Base-by-base conservation (phyloP, 1,140 invertebrate species). In the Pseudachorutes palmiensis region DNA sequence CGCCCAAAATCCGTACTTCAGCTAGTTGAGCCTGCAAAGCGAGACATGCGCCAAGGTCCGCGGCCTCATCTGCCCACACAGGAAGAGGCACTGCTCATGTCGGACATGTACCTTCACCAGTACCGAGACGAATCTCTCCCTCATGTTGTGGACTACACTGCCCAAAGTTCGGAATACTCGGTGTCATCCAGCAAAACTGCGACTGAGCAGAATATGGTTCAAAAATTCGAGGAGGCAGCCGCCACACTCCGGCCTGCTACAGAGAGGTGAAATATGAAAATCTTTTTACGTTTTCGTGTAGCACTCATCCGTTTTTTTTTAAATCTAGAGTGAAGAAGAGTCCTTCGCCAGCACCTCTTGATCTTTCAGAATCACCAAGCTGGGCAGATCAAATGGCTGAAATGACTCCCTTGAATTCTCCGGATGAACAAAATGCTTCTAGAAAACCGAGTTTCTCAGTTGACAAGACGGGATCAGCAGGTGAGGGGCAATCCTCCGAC, bases 1-100 rank as follows among this genome's bases (percentile, higher is more conserved):
- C 75, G 83, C 66, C 82, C 82, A 19, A 84, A 83, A 72, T 79
- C 80, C 22, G 83, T 83, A 9, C 83, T 85, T 72, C 83, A 84
- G 28, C 84, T 85, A 66, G 77, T 85, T 29, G 82, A 83, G 45
- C 83, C 83, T 1, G 82, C 83, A 0, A 82, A 84, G 59, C 73
- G 64, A 65, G 58, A 24, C 51, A 55, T 55, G 51, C 51, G 51
- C 24, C 58, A 64, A 29, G 41, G 36, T 49, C 62, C 16, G 2
- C 12, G 28, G 45, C 16, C 5, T 2, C 16, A 29, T 9, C 2
- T 48, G 2, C 28, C n/a, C 12, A 14, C 30, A 28, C 58, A 31
- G 58, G 58, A 29, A 60, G 58, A 60, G 24, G 51, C 51, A 12
- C 51, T 55, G 12, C 24, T 55, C 5, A 55, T 55, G 51, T 55